Percentiles rank a stretch among this genome's conserved stretches.
These are phyloP conservation scores for Cercopithecus petaurista DNA, from an alignment of 2,797 vertebrate species.

Conservation along the genomic window DNA sequence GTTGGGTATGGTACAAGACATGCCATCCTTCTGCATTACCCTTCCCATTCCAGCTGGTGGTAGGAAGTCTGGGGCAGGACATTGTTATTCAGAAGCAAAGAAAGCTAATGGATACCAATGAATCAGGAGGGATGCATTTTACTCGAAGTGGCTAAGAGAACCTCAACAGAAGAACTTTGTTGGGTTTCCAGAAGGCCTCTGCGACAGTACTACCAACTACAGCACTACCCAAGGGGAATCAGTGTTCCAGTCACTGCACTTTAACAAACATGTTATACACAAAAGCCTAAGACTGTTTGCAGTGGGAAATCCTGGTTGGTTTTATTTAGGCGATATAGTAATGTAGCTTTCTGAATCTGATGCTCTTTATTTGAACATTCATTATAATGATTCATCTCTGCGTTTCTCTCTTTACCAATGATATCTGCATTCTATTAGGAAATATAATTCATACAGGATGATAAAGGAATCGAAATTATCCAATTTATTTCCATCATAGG, in stretches of 20 bases:
- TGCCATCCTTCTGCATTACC: background rate
- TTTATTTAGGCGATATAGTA: conserved; percentile 64
- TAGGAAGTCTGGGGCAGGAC: background rate
- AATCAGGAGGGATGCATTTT: background rate
- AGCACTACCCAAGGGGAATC: background rate
- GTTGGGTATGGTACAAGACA: background rate
- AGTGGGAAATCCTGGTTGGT: conserved; percentile 41
- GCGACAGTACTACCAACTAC: background rate
- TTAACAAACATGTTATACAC: background rate
- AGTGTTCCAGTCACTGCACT: background rate
- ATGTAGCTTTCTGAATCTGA: conserved; percentile 49
- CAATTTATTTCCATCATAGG: conserved; percentile 49
- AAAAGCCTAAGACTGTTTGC: conserved; percentile 25
- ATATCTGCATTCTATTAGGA: conserved; percentile 64
- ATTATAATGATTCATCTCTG: conserved; percentile 58
- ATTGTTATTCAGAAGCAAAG: conserved; percentile 10
- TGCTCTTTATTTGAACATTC: conserved; percentile 62
- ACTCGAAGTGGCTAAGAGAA: background rate
- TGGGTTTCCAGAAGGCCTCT: conserved; percentile 38
- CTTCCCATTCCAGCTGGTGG: background rate
- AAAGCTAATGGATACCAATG: background rate
- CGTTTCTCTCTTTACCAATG: conserved; percentile 65
- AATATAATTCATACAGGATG: conserved; percentile 60
- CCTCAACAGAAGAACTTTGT: background rate
- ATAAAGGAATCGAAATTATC: conserved; percentile 57